A percentile compares a stretch with the other conserved stretches of the same genome.
Conservation (phyloP, 2,797 vertebrate species). For the Gallinago solitaria region DNA sequence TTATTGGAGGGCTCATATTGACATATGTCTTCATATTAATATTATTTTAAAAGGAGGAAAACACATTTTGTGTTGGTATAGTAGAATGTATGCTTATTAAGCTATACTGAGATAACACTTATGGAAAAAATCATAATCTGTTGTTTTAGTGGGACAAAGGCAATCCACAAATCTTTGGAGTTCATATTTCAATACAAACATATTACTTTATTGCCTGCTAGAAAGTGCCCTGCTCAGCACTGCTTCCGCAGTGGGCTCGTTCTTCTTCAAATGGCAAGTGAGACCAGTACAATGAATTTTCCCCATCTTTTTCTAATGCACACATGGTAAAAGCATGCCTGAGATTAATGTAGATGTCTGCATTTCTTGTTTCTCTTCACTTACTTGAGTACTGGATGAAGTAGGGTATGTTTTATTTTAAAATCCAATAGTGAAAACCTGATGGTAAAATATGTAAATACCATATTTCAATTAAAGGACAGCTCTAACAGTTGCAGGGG, state of each 20-base stretch:
- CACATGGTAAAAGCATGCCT: not conserved
- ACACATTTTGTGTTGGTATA: not conserved
- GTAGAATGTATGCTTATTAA: not conserved
- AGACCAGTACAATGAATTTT: not conserved
- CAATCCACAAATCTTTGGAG: not conserved
- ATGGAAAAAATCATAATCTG: rapidly evolving
- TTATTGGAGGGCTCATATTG: not conserved
- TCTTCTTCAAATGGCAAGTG: not conserved
- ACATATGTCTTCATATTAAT: not conserved
- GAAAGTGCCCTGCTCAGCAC: not conserved
- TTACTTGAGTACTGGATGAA: not conserved
- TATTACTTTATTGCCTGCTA: not conserved
- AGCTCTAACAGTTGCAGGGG: not conserved
- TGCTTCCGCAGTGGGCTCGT: too few relatives aligned
- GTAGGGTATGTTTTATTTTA: not conserved
- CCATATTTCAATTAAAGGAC: not conserved
- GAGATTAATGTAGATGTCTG: not conserved
- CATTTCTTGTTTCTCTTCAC: not conserved
- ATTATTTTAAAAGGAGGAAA: not conserved
- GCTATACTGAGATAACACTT: not conserved
- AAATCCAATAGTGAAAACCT: not conserved
- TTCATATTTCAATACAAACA: rapidly evolving
- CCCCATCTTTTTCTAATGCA: not conserved
- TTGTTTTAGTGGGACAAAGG: not conserved
- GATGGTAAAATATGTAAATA: not conserved